Conservation (phyloP, 2,797 vertebrate species). For the Ficedula albicollis region DNA sequence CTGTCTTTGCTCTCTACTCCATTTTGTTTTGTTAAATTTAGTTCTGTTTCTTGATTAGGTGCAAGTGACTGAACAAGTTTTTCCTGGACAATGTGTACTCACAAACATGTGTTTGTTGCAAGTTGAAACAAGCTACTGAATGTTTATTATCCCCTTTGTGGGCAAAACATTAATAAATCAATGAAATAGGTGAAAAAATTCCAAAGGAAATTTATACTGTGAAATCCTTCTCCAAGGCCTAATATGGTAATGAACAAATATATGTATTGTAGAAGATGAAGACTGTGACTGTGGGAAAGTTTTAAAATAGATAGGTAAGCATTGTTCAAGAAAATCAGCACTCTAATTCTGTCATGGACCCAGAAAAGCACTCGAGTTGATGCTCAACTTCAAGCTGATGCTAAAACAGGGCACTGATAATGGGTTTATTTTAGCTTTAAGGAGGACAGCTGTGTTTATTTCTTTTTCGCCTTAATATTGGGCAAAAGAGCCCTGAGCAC, state of each 20-base stretch:
- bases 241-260: not conserved
- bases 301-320: not conserved
- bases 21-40: conserved; percentile 28
- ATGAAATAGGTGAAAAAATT: not conserved
- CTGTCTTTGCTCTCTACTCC: not conserved
- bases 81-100: not conserved
- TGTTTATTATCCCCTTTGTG: not conserved
- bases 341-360: not conserved
- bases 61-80: not conserved
- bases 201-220: not conserved
- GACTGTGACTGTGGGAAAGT: not conserved
- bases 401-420: not conserved
- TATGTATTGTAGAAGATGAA: not conserved
- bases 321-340: not conserved
- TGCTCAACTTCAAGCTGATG: not conserved
- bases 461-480: not conserved
- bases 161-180: not conserved
- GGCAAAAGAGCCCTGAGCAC: not conserved
- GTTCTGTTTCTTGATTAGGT: not conserved
- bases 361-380: not conserved
- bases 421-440: not conserved
- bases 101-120: not conserved
- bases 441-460: not conserved
- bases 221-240: not conserved
- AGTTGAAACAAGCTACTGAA: not conserved